phyloP scores from a whole-genome alignment of 2,888 invertebrate genomes.

The Acutogordius australiensis region DNA sequence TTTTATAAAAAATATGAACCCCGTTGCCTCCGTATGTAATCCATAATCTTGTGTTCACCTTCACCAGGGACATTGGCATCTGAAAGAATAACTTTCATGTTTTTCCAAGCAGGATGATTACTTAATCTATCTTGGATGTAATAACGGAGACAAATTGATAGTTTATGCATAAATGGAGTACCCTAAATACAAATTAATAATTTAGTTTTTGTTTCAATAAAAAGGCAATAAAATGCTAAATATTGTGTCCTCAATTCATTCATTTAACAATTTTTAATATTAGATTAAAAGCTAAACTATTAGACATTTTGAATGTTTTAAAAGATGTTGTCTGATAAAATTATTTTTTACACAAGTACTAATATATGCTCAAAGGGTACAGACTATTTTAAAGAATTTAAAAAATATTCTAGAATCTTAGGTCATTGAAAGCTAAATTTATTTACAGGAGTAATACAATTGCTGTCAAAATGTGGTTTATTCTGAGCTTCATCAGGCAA shows the following conservation, averaged over 20 bases:
- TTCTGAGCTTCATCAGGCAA: conserved; percentile 39
- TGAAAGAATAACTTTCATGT: conserved; percentile 52
- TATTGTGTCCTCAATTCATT: too few species aligned
- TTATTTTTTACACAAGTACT: too few species aligned
- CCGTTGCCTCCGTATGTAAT: conserved; percentile 75
- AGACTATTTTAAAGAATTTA: not conserved
- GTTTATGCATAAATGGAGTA: conserved; percentile 78
- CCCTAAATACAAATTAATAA: conserved; percentile 34
- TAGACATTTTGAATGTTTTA: too few species aligned
- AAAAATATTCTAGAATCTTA: not conserved
- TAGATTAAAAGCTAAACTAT: too few species aligned
- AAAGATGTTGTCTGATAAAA: too few species aligned
- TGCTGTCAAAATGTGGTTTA: conserved; percentile 75
- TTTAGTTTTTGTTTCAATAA: too few species aligned
- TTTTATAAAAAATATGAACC: conserved; percentile 28
- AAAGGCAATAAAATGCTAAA: too few species aligned
- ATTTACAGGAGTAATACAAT: conserved; percentile 73
- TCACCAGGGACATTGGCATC: conserved; percentile 94
- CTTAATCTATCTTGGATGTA: conserved; percentile 65
- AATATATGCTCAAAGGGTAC: conserved; percentile 3
- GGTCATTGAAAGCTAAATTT: too few species aligned
- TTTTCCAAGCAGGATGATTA: conserved; percentile 72
- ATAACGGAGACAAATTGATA: conserved; percentile 43
- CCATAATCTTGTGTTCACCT: conserved; percentile 99
- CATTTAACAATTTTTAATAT: too few species aligned